Base-by-base conservation (phyloP, 2,113 vertebrate species). In the Cnemophilus loriae region DNA sequence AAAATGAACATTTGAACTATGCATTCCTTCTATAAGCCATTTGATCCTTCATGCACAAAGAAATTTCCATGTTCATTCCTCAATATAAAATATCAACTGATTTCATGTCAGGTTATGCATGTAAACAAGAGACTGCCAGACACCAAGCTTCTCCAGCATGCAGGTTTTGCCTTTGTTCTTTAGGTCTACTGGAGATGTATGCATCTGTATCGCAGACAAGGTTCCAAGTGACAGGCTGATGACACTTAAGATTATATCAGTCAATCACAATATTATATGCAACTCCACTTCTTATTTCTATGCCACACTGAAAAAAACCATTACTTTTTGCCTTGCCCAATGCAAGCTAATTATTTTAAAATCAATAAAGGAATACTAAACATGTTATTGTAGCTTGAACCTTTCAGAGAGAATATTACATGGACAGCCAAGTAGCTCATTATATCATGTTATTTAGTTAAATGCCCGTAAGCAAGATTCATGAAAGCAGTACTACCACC, bases 401-500 rank as follows among this genome's bases (percentile, higher is more conserved):
- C 60, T 96, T 94, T 96, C 39, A 89, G 87, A 96, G 52, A 96
- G 89, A 96, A 47, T 93, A 93, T 82, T 82, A 56, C 32, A 42
- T 28, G 46, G 68, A 81, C 44, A 84, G 86, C 44, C 53, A 83
- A 75, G 71, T 88, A 92, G 73, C 74, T 93, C 81, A 88, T 84
- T 87, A 63, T 32, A 46, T 56, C 35, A 73, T 49, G n/a, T 73
- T 79, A 68, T 46, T 92, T 59, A 90, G 61, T 84, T 91, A 94
- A 89, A 91, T 39, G 77, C 21, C 81, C 59, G 39, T 11, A 89
- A 96, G 87, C 68, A 89, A 81, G 73, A 93, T 50, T 56, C n/a
- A 89, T 53, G 27, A 37, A 82, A 91, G 16, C 78, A 71, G 44
- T 42, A 64, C 37, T 15, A 69, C 30, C 6, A 8, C 41, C 61